Base-by-base conservation (phyloP, 2,888 invertebrate genomes). In the Doris montereyensis region DNA sequence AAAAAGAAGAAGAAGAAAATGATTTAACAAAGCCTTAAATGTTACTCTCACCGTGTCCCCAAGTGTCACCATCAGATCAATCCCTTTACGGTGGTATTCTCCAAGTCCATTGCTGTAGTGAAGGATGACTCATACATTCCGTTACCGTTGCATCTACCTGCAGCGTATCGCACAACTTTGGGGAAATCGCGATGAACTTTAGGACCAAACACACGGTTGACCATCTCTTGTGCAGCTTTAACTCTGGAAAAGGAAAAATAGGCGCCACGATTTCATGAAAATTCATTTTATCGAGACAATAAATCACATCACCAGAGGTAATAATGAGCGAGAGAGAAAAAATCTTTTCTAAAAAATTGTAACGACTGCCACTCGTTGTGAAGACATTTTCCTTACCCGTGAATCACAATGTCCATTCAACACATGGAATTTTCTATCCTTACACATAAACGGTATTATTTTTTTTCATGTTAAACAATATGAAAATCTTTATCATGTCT, bases 181-280 rank as follows among this genome's bases (percentile, higher is more conserved):
- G 87, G 87, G 62, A 87, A 87, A 13, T 79, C 71, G 57, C 81
- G 82, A 82, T 87, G 85, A n/a, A 80, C 83, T 76, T 84, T 86
- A 3, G 86, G 84, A 35, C 87, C 87, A 81, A 87, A 87, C 58
- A 87, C 81, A 21, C 75, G 70, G 70, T 86, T 84, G 10, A 87
- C 81, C n/a, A 84, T 72, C 1, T 83, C 81, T 67, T 84, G 77
- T 1, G 84, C 86, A 65, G 32, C 70, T 13, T 68, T 67, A 8
- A 67, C 70, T 2, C 79, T 79, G 78, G 8, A 57, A 8, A 1
- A 60, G 0, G 1, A 1, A 85, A 41, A n/a, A n/a, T n/a, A n/a
- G n/a, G n/a, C n/a, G n/a, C n/a, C n/a, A n/a, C n/a, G n/a, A n/a
- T n/a, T n/a, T n/a, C n/a, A n/a, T n/a, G n/a, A n/a, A n/a, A n/a